phyloP scores from a whole-genome alignment of 2,113 vertebrate species.

The Tachycineta bicolor region DNA sequence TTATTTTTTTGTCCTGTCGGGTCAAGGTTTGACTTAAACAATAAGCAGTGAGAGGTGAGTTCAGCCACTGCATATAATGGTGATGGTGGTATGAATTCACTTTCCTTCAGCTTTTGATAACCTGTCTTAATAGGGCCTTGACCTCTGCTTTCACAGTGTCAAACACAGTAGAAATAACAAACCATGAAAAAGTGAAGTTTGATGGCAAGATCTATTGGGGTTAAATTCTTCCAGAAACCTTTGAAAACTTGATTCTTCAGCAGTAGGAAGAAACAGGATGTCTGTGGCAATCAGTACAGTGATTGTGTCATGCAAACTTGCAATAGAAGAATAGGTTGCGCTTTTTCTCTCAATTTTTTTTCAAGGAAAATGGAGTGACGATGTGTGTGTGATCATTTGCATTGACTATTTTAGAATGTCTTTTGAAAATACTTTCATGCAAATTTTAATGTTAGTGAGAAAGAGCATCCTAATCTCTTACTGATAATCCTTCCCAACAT shows the following conservation, averaged over 20 bases:
- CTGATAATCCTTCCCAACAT: neutral
- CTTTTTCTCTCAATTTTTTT: neutral
- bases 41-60: neutral
- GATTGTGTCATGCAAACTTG: neutral
- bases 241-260: constrained; percentile 16
- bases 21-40: constrained; percentile 3
- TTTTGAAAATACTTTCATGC: neutral
- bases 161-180: constrained; percentile 41
- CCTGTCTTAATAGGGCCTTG: constrained; percentile 45
- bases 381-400: neutral
- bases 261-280: neutral
- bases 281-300: neutral
- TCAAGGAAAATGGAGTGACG: neutral
- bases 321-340: neutral
- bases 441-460: constrained; percentile 1
- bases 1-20: neutral
- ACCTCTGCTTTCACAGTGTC: constrained; percentile 56
- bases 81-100: constrained; percentile 12
- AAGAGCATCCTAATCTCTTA: neutral
- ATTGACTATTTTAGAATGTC: neutral
- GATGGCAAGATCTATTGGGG: constrained; percentile 20
- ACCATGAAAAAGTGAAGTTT: constrained; percentile 24
- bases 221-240: constrained; percentile 62
- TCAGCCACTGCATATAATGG: neutral
- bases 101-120: constrained; percentile 19